Conservation (phyloP, 2,888 invertebrate species). For the Drosophila stalkeri region DNA sequence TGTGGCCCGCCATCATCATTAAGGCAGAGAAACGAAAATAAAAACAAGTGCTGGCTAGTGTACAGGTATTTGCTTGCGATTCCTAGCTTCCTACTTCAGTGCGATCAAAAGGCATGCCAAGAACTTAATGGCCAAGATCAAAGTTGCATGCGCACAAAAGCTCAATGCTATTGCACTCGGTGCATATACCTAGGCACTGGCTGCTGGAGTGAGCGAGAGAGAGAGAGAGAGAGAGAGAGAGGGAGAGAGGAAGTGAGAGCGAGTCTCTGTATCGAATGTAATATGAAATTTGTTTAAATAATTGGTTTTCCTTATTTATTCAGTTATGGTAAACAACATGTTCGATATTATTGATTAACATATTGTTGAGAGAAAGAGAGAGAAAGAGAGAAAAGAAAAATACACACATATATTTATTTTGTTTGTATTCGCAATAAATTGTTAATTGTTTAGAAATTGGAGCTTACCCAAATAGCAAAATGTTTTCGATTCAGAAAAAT, state of each 20-base stretch:
- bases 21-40: slow-evolving; percentile 8
- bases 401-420: not conserved
- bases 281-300: slow-evolving; percentile 13
- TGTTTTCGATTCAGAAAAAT: not conserved
- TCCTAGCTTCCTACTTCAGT: not conserved
- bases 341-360: slow-evolving; percentile 1
- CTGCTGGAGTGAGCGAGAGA: too few relatives aligned
- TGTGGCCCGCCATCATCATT: slow-evolving; percentile 26
- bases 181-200: slow-evolving; percentile 1
- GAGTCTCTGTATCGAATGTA: not conserved
- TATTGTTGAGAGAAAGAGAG: slow-evolving; percentile 11
- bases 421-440: not conserved
- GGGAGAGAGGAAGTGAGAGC: not conserved
- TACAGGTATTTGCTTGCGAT: not conserved
- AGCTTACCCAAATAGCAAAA: not conserved
- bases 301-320: slow-evolving; percentile 16
- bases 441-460: slow-evolving; percentile 1
- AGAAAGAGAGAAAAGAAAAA: not conserved
- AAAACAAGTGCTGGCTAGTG: slow-evolving; percentile 11
- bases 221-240: not conserved
- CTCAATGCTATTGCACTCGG: slow-evolving; percentile 5
- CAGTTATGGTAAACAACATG: slow-evolving; percentile 7
- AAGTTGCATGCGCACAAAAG: slow-evolving; percentile 15
- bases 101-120: slow-evolving; percentile 5
- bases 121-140: slow-evolving; percentile 30